A percentile compares a stretch with the other conserved stretches of the same genome.
phyloP scores from a whole-genome alignment of 2,888 invertebrate species.

The Lasioglossum pauxillum region DNA sequence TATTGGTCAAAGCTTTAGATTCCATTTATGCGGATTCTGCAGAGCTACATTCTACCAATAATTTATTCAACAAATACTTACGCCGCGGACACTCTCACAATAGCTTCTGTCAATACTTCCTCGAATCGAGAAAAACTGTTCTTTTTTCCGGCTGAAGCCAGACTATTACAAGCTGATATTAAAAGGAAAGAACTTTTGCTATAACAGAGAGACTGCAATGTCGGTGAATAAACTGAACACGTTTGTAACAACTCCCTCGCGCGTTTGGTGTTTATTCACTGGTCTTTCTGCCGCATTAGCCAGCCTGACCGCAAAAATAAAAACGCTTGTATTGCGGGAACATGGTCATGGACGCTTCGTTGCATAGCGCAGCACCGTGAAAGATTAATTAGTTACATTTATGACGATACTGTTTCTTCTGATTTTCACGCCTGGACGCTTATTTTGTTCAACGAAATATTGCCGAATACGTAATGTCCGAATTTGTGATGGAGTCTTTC shows the following conservation, averaged over 20 bases:
- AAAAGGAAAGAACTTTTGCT: slow-evolving; percentile 12
- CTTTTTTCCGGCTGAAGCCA: not conserved
- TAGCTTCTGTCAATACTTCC: not conserved
- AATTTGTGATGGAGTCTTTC: not conserved
- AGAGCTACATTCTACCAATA: not conserved
- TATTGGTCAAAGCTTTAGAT: not conserved
- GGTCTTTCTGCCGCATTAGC: slow-evolving; percentile 11
- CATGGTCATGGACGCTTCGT: not conserved
- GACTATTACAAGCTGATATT: not conserved
- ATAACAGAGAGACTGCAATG: not conserved
- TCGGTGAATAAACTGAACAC: slow-evolving; percentile 13
- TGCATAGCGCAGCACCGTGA: not conserved
- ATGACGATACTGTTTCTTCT: not conserved
- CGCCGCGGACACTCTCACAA: not conserved
- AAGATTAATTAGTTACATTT: slow-evolving; percentile 1
- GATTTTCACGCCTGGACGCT: not conserved
- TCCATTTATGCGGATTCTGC: not conserved
- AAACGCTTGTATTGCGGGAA: not conserved
- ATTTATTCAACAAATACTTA: not conserved
- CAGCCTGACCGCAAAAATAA: slow-evolving; percentile 31
- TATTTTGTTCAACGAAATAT: not conserved
- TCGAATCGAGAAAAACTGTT: not conserved
- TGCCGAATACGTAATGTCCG: not conserved
- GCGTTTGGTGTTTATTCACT: not conserved
- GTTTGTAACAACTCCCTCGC: slow-evolving; percentile 3